A percentile compares a stretch with the other conserved stretches of the same genome.
Conservation (phyloP, 35 echinoderm and acorn worm genomes). For the Hemicentrotus pulcherrimus region DNA sequence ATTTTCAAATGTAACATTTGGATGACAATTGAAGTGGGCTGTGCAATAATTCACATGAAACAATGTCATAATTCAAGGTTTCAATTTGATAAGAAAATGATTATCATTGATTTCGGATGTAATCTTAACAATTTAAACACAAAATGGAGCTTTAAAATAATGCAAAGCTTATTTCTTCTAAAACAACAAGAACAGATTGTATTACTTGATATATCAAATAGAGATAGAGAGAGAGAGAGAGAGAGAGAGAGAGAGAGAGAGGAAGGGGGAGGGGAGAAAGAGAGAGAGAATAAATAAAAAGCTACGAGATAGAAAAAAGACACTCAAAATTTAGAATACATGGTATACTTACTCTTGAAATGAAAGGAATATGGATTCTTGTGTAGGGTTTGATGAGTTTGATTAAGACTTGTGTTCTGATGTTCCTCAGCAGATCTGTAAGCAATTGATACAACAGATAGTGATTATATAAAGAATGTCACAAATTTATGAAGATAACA, state of each 20-base stretch:
- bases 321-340: not conserved
- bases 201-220: too few species aligned
- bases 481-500: not conserved
- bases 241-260: too few species aligned
- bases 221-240: too few species aligned
- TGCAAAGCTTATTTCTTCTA: too few species aligned
- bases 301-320: not conserved
- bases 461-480: not conserved
- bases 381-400: conserved; percentile 99
- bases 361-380: conserved; percentile 99
- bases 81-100: not conserved
- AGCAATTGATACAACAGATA: not conserved
- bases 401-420: conserved; percentile 98
- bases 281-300: not conserved
- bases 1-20: too few species aligned
- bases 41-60: too few species aligned
- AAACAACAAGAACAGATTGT: too few species aligned
- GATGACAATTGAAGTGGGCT: too few species aligned
- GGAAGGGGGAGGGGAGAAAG: not conserved
- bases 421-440: conserved; percentile 97
- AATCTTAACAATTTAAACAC: not conserved
- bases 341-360: conserved; percentile 93
- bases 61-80: too few species aligned
- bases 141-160: too few species aligned
- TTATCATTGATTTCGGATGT: not conserved